phyloP scores from a whole-genome alignment of 2,888 invertebrate genomes.

The Drosophila mayaguana region DNA sequence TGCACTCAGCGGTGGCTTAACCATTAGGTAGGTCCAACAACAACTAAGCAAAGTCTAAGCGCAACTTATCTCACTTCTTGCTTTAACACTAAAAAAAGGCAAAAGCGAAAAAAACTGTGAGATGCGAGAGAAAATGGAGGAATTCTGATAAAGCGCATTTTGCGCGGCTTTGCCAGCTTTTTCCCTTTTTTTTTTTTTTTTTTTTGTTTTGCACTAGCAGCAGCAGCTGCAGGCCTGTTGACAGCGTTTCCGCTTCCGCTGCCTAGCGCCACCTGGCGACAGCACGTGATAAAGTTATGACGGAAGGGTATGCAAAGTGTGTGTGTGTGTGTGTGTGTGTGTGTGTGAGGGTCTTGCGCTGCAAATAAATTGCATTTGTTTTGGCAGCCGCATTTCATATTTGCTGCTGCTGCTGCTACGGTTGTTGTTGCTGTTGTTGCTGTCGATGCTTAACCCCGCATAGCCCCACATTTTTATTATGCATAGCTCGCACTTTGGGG shows the following conservation, averaged over 20 bases:
- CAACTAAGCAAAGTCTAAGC: conserved; percentile 24
- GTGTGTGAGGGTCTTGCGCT: conserved; percentile 24
- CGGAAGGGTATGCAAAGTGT: conserved; percentile 4
- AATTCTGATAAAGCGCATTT: conserved; percentile 50
- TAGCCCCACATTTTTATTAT: conserved; percentile 46
- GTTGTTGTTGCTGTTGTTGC: conserved; percentile 18
- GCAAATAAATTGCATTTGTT: conserved; percentile 65
- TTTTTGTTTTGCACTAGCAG: too few species aligned
- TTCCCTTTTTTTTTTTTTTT: too few species aligned
- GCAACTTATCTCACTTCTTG: conserved; percentile 38
- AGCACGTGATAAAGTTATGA: conserved; percentile 60
- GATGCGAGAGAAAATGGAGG: conserved; percentile 8
- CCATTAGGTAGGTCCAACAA: conserved; percentile 17
- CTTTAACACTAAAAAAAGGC: conserved; percentile 9
- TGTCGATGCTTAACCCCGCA: conserved; percentile 42
- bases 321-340: not conserved
- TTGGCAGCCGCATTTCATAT: conserved; percentile 43
- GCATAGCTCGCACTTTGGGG: conserved; percentile 43
- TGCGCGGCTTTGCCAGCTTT: conserved; percentile 34
- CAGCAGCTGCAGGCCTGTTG: conserved; percentile 46
- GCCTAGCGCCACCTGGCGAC: conserved; percentile 54
- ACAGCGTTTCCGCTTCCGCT: conserved; percentile 58
- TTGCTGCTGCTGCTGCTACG: conserved; percentile 11
- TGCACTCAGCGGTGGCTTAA: conserved; percentile 21
- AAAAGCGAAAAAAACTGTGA: not conserved